Evolutionary conservation across 2,113 vertebrate species (phyloP).

Genomic region (Microcebus jonahi): DNA sequence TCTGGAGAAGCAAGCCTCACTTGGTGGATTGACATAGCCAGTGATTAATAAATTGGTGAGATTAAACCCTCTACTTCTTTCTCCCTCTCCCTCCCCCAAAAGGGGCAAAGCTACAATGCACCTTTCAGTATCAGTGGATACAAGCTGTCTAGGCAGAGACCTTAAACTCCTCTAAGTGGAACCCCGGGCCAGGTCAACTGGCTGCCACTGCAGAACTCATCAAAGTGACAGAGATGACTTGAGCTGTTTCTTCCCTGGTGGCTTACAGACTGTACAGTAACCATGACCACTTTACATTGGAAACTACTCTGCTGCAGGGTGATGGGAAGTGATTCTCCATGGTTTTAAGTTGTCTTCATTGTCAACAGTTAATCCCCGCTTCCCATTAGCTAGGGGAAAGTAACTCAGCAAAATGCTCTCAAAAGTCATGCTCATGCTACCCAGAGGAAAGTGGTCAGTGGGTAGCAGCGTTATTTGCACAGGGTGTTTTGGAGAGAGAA

Average conservation of each 20-base stretch:
- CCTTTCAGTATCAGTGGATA: not conserved
- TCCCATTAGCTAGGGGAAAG: not conserved
- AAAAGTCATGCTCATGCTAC: rapidly evolving
- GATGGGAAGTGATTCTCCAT: too few species aligned
- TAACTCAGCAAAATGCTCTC: not conserved
- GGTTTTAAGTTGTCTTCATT: not conserved
- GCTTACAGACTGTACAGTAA: not conserved
- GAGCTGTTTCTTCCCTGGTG: not conserved
- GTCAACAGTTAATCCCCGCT: rapidly evolving
- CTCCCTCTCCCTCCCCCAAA: not conserved
- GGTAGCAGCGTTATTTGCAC: not conserved
- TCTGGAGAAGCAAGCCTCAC: not conserved
- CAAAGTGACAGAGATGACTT: not conserved
- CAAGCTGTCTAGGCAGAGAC: not conserved
- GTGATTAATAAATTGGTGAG: not conserved
- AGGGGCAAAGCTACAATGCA: not conserved
- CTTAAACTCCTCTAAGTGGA: not conserved
- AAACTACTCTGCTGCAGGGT: not conserved
- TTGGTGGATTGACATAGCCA: not conserved
- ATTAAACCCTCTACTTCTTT: not conserved
- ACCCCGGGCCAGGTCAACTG: not conserved
- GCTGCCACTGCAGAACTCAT: not conserved
- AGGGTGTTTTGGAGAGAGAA: not conserved
- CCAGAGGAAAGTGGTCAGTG: not conserved
- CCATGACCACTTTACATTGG: not conserved